Evolutionary conservation across 1,140 invertebrate species (phyloP), one percentile per base, ranked within the genome.

Genomic region (Diplogasteroides magnus): DNA sequence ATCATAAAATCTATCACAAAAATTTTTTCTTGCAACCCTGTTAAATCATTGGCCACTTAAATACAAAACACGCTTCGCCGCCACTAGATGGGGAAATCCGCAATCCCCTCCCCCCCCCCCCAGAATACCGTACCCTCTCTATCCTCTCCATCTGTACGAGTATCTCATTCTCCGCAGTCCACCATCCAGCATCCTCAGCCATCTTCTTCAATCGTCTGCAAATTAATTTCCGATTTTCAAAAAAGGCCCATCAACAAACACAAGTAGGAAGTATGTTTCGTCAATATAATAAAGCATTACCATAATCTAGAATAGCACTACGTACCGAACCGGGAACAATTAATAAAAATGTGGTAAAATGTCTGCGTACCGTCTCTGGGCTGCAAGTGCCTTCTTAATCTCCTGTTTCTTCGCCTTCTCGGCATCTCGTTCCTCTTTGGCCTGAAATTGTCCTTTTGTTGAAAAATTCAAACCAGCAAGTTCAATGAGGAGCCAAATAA

Each of bases 61-160:
- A n/a, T n/a, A n/a, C n/a, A n/a, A n/a, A n/a, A n/a, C n/a, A n/a
- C n/a, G n/a, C n/a, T n/a, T n/a, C n/a, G n/a, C n/a, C n/a, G n/a
- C n/a, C n/a, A n/a, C n/a, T n/a, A n/a, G n/a, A n/a, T n/a, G n/a
- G n/a, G n/a, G n/a, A n/a, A n/a, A n/a, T n/a, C n/a, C n/a, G n/a
- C n/a, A n/a, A n/a, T n/a, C n/a, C n/a, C n/a, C n/a, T n/a, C n/a
- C n/a, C n/a, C n/a, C n/a, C n/a, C n/a, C n/a, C n/a, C n/a, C n/a
- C n/a, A n/a, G n/a, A n/a, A n/a, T 48, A 48, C 19, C 19, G 19
- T 48, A 72, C 65, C 32, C 65, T 56, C 55, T 72, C 70, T 13
- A 72, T 55, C 57, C 70, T 64, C 48, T 72, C 70, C 70, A 72
- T 72, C 31, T 67, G 60, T 13, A 57, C 29, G 2, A 72, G 28